phyloP scores from a whole-genome alignment of 2,113 vertebrate genomes.

The Heterotis niloticus region DNA sequence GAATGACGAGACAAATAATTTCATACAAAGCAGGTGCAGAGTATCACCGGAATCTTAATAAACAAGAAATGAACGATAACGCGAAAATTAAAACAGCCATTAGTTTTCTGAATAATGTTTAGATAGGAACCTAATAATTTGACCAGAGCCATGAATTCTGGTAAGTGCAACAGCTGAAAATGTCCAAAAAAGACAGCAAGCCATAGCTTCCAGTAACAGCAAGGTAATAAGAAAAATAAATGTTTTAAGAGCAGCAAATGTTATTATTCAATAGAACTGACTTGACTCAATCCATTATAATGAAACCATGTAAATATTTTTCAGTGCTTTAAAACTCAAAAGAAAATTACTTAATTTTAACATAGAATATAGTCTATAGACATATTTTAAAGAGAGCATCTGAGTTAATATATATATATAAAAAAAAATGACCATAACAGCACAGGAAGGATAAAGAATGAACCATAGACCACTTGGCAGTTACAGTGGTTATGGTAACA shows the following conservation, averaged over 20 bases:
- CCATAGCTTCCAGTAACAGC: neutral
- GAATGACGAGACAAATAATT: neutral
- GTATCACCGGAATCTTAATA: neutral
- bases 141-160: neutral
- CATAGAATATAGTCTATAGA: conserved; percentile 9
- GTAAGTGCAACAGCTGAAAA: neutral
- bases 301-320: neutral
- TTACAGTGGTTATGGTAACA: too few species aligned
- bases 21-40: neutral
- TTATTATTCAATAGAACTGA: neutral
- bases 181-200: neutral
- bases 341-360: neutral
- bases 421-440: too few species aligned
- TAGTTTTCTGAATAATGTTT: neutral
- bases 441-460: too few species aligned
- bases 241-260: neutral
- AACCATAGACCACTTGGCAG: too few species aligned
- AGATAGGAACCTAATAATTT: neutral
- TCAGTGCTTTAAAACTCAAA: neutral
- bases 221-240: neutral
- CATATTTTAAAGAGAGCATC: neutral
- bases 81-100: neutral
- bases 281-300: neutral
- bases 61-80: neutral
- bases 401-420: too few species aligned